These are phyloP conservation scores for Eulemur rubriventer DNA, from an alignment of 2,797 vertebrate genomes.

Conservation along the genomic window DNA sequence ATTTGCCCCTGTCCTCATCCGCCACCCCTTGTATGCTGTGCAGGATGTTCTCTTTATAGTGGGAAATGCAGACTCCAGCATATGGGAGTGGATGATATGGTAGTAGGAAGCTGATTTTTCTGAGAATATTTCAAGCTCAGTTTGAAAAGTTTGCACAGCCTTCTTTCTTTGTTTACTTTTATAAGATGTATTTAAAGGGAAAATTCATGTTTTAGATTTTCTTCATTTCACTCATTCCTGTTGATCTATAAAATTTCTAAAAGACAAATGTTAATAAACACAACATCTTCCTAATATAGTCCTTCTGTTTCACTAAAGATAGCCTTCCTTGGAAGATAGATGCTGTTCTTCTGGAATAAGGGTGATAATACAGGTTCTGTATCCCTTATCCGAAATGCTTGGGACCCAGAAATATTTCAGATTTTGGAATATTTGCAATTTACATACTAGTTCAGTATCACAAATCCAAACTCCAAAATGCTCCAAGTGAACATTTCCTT, in stretches of 20 bases:
- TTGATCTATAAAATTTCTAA: constrained; percentile 31
- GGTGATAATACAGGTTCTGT: neutral
- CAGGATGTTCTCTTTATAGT: neutral
- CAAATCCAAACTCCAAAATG: neutral
- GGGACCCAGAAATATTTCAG: neutral
- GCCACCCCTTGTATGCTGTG: neutral
- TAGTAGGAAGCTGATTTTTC: constrained; percentile 13
- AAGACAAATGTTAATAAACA: constrained; percentile 29
- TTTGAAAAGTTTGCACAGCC: constrained; percentile 6
- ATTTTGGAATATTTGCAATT: neutral
- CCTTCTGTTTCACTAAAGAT: constrained; percentile 22
- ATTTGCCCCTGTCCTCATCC: neutral
- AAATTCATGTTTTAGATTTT: constrained; percentile 43
- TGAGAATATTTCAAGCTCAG: neutral
- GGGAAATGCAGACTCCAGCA: neutral
- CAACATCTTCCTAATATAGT: neutral
- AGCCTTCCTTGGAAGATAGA: neutral
- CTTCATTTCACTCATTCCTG: neutral
- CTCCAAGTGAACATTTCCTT: neutral
- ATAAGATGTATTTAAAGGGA: neutral
- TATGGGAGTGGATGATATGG: neutral
- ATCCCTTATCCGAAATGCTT: neutral
- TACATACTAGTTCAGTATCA: neutral
- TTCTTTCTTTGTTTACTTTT: constrained; percentile 26
- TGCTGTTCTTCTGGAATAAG: neutral